Evolutionary conservation across 23 tunicate genomes (phyloP), one percentile per base, ranked within the genome.

Genomic region (Trididemnum nubilum): DNA sequence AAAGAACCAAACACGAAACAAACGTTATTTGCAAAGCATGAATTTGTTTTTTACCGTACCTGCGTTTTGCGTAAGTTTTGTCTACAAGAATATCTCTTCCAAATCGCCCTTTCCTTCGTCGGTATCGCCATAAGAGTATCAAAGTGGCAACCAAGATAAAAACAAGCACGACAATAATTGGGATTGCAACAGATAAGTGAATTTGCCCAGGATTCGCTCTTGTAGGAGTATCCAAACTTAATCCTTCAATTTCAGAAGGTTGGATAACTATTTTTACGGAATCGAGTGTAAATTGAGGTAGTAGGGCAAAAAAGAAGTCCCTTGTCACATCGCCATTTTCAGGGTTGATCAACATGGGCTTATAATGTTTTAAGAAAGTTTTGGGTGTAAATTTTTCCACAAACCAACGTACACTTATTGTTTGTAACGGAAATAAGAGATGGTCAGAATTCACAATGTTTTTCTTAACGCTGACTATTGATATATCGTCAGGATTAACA

Each of bases 1-100:
- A n/a, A n/a, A n/a, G n/a, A n/a, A n/a, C n/a, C n/a, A n/a, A n/a
- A n/a, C n/a, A n/a, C n/a, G n/a, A n/a, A n/a, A n/a, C n/a, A n/a
- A n/a, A n/a, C n/a, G n/a, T n/a, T n/a, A n/a, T n/a, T n/a, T n/a
- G n/a, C n/a, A n/a, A n/a, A n/a, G n/a, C n/a, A n/a, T n/a, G n/a
- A n/a, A n/a, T n/a, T n/a, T n/a, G n/a, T n/a, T n/a, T n/a, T n/a
- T n/a, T n/a, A n/a, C n/a, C n/a, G n/a, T 67, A 67, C 74, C 74
- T 67, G 37, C 74, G 74, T 67, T 67, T 67, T 31, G 74, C 37
- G 38, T 30, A 67, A 5, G 74, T 67, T 33, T 33, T 67, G 38
- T 67, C 74, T 4, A 33, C 25, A 7, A 67, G 38, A 12, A n/a
- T n/a, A 31, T 33, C 25, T 33, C 22, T 67, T 7, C 38, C 38